A percentile compares a stretch with the other conserved stretches of the same genome.
These are phyloP conservation scores for Nixonia krombeini DNA, from an alignment of 1,140 invertebrate genomes.

Conservation along the genomic window DNA sequence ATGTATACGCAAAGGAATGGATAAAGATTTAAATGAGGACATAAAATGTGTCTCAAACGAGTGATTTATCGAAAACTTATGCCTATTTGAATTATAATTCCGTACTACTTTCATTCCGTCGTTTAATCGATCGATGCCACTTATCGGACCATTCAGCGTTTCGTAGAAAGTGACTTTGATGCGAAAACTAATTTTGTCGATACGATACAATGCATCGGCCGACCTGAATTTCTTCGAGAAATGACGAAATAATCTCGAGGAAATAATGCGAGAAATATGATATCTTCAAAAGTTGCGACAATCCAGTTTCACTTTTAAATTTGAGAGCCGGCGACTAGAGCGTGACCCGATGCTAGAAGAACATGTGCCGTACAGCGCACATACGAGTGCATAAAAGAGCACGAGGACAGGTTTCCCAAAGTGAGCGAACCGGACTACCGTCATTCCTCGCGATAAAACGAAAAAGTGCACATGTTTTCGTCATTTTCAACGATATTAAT, in stretches of 20 bases:
- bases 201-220: background rate
- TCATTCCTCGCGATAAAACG: background rate
- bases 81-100: no score
- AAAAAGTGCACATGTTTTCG: no score
- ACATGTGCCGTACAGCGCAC: background rate
- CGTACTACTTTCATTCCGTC: background rate
- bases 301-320: background rate
- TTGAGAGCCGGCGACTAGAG: background rate
- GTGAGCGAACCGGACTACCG: background rate
- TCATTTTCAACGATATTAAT: background rate
- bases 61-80: background rate
- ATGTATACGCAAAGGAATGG: no score
- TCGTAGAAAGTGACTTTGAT: no score
- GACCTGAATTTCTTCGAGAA: background rate
- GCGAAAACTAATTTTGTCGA: background rate
- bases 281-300: no score
- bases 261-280: background rate
- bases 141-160: no score
- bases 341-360: background rate
- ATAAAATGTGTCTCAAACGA: background rate
- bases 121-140: background rate
- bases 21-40: no score
- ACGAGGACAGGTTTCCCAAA: slow-evolving; percentile 1
- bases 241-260: background rate
- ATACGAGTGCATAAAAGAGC: background rate